These are phyloP conservation scores for Acipenser transmontanus DNA, from an alignment of 2,797 vertebrate species.

Conservation along the genomic window DNA sequence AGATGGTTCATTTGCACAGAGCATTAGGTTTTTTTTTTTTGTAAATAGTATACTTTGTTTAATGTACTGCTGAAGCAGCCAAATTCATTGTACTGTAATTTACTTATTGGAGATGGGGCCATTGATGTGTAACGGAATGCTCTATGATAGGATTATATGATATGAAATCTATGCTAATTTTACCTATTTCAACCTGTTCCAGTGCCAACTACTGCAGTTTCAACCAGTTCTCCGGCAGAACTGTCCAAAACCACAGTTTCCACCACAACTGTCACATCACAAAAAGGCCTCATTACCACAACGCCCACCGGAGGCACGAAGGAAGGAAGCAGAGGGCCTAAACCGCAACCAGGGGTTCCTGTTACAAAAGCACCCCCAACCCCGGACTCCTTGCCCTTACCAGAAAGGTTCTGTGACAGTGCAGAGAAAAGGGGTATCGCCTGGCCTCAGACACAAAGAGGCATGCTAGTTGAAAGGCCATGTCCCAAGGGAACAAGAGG, in stretches of 20 bases:
- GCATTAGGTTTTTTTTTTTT: conserved; percentile 41
- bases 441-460: conserved; percentile 96
- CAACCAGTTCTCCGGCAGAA: conserved; percentile 66
- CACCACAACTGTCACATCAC: conserved; percentile 66
- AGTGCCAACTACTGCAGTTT: conserved; percentile 86
- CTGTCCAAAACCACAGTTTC: conserved; percentile 77
- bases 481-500: conserved; percentile 97
- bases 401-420: conserved; percentile 89
- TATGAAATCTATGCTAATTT: background rate
- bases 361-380: conserved; percentile 84
- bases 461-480: conserved; percentile 89
- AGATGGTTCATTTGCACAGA: conserved; percentile 42
- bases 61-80: conserved; percentile 2
- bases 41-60: background rate
- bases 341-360: conserved; percentile 67
- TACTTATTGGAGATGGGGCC: too few species aligned
- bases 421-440: conserved; percentile 79
- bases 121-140: too few species aligned
- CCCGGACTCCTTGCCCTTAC: conserved; percentile 85
- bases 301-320: conserved; percentile 69
- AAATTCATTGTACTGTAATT: background rate
- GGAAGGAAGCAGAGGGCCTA: conserved; percentile 79
- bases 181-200: conserved; percentile 18
- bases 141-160: too few species aligned
- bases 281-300: conserved; percentile 62